These are phyloP conservation scores for Melieria picta DNA, from an alignment of 2,888 invertebrate genomes.

Conservation along the genomic window DNA sequence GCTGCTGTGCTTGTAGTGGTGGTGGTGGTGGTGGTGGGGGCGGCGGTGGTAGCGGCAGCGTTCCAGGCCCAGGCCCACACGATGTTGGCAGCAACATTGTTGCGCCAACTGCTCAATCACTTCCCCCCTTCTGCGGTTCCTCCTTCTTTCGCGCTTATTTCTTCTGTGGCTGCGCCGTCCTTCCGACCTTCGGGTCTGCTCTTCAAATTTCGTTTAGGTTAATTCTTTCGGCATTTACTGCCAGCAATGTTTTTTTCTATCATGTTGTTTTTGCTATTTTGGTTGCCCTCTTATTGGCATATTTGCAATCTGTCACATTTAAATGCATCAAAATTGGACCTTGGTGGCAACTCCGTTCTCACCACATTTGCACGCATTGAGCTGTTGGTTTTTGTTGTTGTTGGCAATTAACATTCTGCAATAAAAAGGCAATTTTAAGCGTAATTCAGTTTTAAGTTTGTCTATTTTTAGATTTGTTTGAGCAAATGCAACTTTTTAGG, in stretches of 20 bases:
- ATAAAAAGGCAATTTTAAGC: no score
- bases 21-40: slow-evolving; percentile 26
- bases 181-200: background rate
- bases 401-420: no score
- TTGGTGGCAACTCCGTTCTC: no score
- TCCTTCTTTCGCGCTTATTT: background rate
- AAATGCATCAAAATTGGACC: slow-evolving; percentile 14
- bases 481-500: no score
- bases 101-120: background rate
- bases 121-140: background rate
- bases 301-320: slow-evolving; percentile 25
- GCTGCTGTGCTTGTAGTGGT: slow-evolving; percentile 35
- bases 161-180: background rate
- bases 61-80: slow-evolving; percentile 64
- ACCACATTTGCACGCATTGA: no score
- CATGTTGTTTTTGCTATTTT: background rate
- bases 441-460: no score
- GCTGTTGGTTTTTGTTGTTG: no score
- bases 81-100: slow-evolving; percentile 63
- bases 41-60: slow-evolving; percentile 25
- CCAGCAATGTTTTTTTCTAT: background rate
- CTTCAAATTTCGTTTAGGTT: background rate
- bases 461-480: no score
- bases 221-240: slow-evolving; percentile 10
- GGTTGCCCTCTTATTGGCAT: background rate